Conservation (phyloP, 2,113 vertebrate species). For the Ptilorrhoa leucosticta region DNA sequence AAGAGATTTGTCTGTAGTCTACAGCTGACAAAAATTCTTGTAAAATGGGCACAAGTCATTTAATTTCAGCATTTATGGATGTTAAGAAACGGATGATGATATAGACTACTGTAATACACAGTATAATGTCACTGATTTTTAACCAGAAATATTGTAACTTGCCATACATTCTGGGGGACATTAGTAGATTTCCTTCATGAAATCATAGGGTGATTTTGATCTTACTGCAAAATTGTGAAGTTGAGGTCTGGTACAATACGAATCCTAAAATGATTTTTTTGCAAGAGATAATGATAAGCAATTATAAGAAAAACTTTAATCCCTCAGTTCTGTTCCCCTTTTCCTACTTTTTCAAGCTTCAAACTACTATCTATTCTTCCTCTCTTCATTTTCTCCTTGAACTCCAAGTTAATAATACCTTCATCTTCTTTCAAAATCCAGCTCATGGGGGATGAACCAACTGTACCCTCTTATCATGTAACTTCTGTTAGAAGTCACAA, state of each 20-base stretch:
- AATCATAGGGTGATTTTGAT: not conserved
- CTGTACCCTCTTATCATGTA: not conserved
- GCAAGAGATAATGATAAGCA: not conserved
- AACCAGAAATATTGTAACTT: not conserved
- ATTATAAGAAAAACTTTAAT: not conserved
- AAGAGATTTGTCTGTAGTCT: not conserved
- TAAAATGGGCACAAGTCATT: not conserved
- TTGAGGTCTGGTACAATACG: not conserved
- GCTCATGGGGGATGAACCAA: not conserved
- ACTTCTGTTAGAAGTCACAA: not conserved
- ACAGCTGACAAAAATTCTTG: not conserved
- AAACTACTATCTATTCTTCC: not conserved
- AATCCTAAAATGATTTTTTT: not conserved
- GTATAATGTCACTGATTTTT: not conserved
- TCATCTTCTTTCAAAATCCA: not conserved
- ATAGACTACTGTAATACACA: not conserved
- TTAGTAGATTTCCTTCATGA: not conserved
- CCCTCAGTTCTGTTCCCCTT: not conserved
- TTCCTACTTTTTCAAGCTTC: not conserved
- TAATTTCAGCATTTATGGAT: not conserved
- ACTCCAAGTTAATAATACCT: not conserved
- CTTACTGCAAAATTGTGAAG: not conserved
- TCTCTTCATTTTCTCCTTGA: not conserved
- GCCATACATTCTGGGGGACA: rapidly evolving
- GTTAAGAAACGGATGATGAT: not conserved